Percentiles rank a stretch among this genome's conserved stretches.
phyloP scores from a whole-genome alignment of 2,888 invertebrate species.

The Thera britannica region DNA sequence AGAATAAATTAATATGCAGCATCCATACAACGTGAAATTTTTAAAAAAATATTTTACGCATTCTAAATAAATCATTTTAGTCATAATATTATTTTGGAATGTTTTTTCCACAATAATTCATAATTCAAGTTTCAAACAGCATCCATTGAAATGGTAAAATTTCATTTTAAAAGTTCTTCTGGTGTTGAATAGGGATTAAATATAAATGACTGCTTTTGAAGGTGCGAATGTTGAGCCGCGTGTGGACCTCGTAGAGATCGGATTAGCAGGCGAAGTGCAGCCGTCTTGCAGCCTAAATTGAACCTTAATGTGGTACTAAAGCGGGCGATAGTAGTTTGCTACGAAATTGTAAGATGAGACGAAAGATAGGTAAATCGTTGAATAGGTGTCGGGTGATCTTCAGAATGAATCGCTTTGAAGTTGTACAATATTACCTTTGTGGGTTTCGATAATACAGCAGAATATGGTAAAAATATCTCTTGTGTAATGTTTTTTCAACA shows the following conservation, averaged over 20 bases:
- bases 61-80: slow-evolving; percentile 15
- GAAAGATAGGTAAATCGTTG: slow-evolving; percentile 18
- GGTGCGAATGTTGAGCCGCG: slow-evolving; percentile 31
- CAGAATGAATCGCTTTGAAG: slow-evolving; percentile 30
- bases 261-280: slow-evolving; percentile 29
- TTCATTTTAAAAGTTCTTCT: slow-evolving; percentile 46
- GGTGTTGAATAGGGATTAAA: slow-evolving; percentile 48
- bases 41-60: slow-evolving; percentile 2
- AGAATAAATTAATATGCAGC: too few relatives aligned
- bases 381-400: slow-evolving; percentile 38
- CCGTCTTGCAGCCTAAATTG: slow-evolving; percentile 4
- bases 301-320: slow-evolving; percentile 3
- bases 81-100: slow-evolving; percentile 6
- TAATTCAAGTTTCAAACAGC: slow-evolving; percentile 33
- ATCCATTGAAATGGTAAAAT: slow-evolving; percentile 43
- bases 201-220: slow-evolving; percentile 40
- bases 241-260: slow-evolving; percentile 32
- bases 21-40: not conserved
- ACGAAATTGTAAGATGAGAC: slow-evolving; percentile 20
- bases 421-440: slow-evolving; percentile 29
- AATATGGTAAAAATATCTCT: not conserved
- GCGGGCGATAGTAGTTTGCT: slow-evolving; percentile 10
- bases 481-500: not conserved
- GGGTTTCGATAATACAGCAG: slow-evolving; percentile 7
- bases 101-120: slow-evolving; percentile 30